These are phyloP conservation scores for Thalassarche chlororhynchos DNA, from an alignment of 2,113 vertebrate species.

Conservation along the genomic window DNA sequence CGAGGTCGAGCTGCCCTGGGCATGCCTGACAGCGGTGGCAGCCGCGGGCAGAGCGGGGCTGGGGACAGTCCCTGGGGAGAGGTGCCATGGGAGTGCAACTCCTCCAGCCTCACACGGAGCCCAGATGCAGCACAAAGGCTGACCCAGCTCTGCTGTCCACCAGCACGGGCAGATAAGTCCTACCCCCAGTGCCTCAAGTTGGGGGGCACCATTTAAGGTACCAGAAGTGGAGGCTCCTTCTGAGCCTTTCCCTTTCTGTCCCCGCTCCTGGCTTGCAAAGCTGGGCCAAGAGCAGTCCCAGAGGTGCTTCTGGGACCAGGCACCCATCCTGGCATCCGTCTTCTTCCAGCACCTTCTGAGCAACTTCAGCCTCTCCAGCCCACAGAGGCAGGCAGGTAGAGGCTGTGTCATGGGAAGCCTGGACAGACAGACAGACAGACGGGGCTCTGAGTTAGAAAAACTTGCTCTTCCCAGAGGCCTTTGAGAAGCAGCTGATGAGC, in stretches of 20 bases:
- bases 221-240: not conserved
- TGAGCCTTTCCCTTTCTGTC: not conserved
- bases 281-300: not conserved
- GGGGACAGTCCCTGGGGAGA: not conserved
- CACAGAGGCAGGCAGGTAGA: not conserved
- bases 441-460: not conserved
- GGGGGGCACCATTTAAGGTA: not conserved
- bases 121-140: not conserved
- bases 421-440: not conserved
- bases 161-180: not conserved
- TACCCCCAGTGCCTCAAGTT: not conserved
- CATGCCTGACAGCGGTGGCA: not conserved
- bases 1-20: not conserved
- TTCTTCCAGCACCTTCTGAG: not conserved
- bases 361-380: not conserved
- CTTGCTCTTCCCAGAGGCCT: not conserved
- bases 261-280: not conserved
- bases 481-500: not conserved
- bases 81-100: fast-evolving
- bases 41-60: not conserved
- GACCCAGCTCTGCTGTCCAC: not conserved
- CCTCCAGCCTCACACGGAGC: fast-evolving
- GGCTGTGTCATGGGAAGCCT: not conserved
- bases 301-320: not conserved
- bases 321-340: fast-evolving